Base-by-base conservation (phyloP, 2,888 invertebrate genomes). In the Frankliniella intonsa region DNA sequence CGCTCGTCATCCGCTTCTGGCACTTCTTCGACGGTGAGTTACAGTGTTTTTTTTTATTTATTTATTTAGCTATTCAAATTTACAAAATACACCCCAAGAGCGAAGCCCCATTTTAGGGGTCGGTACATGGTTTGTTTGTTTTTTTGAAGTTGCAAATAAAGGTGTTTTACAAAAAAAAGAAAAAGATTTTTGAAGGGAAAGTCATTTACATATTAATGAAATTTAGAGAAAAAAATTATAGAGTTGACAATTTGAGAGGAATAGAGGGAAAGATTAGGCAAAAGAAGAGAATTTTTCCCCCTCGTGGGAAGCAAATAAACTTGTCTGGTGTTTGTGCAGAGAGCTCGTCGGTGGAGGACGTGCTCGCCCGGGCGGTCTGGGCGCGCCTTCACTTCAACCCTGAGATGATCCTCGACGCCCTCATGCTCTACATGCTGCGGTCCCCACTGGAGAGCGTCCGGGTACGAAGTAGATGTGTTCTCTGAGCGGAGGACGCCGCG, bases 401-500 rank as follows among this genome's bases (percentile, higher is more conserved):
- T 0, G 92, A 93, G 84, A 88, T 96, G 84, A 96, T 94, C 88
- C 93, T 95, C 87, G 96, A 95, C 87, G 91, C 93, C 80, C 91
- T 92, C 69, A 92, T 94, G 0, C 94, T 95, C 10, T 93, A 94
- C 0, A 87, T 95, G 27, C 90, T 94, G 85, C 94, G 69, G 69
- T 69, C 69, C 22, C 69, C 69, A 5, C 22, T 69, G 8, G 69
- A 69, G 10, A 22, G 22, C 22, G 69, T 69, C 22, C n/a, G 22
- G 69, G 69, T 69, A 22, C 9, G 65, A 14, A 17, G 14, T 62
- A 0, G 62, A 62, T 7, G 19, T 19, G 17, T 62, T 0, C 7
- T 17, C n/a, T 7, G n/a, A n/a, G n/a, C n/a, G 14, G 19, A 62
- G 12, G 12, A 7, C 62, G 11, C 0, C 62, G n/a, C 17, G 62